Conservation (phyloP, 2,888 invertebrate genomes). For the Carpatolechia fugitivella region DNA sequence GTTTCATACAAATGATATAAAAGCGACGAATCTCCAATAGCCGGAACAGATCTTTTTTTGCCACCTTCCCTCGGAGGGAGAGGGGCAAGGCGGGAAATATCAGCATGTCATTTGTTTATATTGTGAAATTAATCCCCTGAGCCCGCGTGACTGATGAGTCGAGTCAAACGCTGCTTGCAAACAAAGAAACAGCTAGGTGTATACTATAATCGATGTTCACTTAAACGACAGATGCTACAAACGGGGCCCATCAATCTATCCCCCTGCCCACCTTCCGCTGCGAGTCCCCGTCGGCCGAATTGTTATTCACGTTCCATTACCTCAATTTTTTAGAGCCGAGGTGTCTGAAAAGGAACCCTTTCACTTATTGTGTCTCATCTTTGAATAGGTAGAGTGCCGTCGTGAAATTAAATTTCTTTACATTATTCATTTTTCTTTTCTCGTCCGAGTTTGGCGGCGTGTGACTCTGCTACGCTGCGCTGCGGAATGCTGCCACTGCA, state of each 20-base stretch:
- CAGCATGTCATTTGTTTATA: constrained; percentile 67
- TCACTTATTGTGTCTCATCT: constrained; percentile 71
- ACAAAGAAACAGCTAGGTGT: constrained; percentile 72
- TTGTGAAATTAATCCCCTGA: constrained; percentile 62
- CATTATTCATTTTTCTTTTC: constrained; percentile 49
- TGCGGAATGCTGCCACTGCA: constrained; percentile 35
- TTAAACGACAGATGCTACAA: constrained; percentile 78
- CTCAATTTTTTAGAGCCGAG: constrained; percentile 75
- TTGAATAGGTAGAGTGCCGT: constrained; percentile 61
- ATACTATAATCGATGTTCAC: constrained; percentile 74
- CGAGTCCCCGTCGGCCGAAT: constrained; percentile 54
- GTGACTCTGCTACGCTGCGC: constrained; percentile 31
- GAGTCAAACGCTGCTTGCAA: constrained; percentile 65
- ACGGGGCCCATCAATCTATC: constrained; percentile 75
- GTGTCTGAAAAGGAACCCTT: constrained; percentile 73
- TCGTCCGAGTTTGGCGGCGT: constrained; percentile 26
- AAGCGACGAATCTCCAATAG: constrained; percentile 41
- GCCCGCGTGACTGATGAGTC: constrained; percentile 56
- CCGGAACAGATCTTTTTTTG: constrained; percentile 46
- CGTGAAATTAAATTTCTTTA: constrained; percentile 66
- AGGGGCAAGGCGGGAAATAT: constrained; percentile 45
- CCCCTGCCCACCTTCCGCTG: constrained; percentile 39
- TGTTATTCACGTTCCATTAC: constrained; percentile 79
- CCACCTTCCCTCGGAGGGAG: constrained; percentile 20
- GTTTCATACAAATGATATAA: constrained; percentile 48